Evolutionary conservation across 1,140 invertebrate species (phyloP), one percentile per base, ranked within the genome.

Genomic region (Penaeus chinensis): DNA sequence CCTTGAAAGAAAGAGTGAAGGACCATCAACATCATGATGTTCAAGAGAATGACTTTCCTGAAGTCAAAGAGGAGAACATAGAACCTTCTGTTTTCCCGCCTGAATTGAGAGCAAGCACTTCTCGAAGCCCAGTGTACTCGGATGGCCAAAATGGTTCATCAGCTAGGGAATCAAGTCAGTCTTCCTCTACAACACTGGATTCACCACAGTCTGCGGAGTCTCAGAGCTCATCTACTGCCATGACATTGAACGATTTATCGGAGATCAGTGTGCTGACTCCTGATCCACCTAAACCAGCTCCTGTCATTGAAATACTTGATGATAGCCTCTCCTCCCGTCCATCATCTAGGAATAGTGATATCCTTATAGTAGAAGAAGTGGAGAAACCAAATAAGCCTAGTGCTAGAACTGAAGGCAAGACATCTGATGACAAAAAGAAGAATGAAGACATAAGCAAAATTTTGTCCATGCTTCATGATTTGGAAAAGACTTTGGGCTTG

Each of bases 191-290:
- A 47, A 47, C 47, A 47, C 47, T 47, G 47, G 47, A 47, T 47
- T 47, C 47, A 47, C 47, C 47, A 47, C 47, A 47, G 47, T 47
- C 47, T 47, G 47, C 47, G 7, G 47, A 47, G 47, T 47, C 47
- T 20, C 22, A n/a, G 47, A 24, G 71, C 47, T 74, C 47, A 42
- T 18, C 66, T 27, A 63, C 62, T 22, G 5, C 20, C 22, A 18
- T 63, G 32, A n/a, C 19, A 27, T 19, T 8, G 27, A 37, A 60
- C 42, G 85, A 81, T 27, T 65, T 77, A 20, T 32, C 71, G 60
- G 85, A 87, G 13, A 76, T 87, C 24, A 32, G 80, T 65, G 74
- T 87, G 11, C 20, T 87, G 18, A 87, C 19, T 22, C 77, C 85
- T 19, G 84, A 42, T 24, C 80, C 85, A 13, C 60, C 11, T 10